Conservation (phyloP, 1,140 invertebrate species). For the Drosophila murphyi region DNA sequence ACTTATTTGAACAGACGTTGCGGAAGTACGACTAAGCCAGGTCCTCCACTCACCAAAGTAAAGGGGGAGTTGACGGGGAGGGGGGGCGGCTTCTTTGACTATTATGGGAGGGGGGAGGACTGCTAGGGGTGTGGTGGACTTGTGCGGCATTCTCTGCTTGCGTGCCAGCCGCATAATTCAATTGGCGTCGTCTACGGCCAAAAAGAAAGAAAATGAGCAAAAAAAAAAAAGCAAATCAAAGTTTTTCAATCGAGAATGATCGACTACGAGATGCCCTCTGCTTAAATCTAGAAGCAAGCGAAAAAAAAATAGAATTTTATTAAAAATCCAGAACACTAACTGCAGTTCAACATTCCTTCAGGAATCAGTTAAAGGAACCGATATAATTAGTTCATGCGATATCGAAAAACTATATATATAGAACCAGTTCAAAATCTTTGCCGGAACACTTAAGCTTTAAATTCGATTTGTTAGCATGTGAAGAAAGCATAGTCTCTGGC, state of each 20-base stretch:
- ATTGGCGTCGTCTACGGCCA: conserved; percentile 52
- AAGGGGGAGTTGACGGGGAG: neutral
- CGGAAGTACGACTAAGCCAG: conserved; percentile 21
- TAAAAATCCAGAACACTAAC: too few relatives aligned
- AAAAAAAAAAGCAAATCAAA: conserved; percentile 11
- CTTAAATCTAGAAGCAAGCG: too few relatives aligned
- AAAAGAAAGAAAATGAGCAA: conserved; percentile 12
- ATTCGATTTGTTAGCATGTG: too few relatives aligned
- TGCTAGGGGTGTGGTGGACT: neutral
- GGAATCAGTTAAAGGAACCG: too few relatives aligned
- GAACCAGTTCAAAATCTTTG: too few relatives aligned
- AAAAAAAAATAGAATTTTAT: too few relatives aligned
- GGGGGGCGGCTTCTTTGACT: neutral
- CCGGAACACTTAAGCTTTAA: too few relatives aligned
- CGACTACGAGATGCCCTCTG: neutral
- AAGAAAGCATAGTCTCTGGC: too few relatives aligned
- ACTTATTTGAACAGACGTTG: conserved; percentile 50
- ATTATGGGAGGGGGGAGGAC: too few relatives aligned
- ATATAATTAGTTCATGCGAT: too few relatives aligned
- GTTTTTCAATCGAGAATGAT: neutral
- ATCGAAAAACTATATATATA: too few relatives aligned
- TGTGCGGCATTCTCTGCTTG: conserved; percentile 27
- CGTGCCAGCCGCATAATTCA: conserved; percentile 65
- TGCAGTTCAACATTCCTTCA: too few relatives aligned
- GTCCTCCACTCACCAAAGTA: neutral